These are phyloP conservation scores for Anguilla anguilla DNA, from an alignment of 2,797 vertebrate genomes.

Conservation along the genomic window DNA sequence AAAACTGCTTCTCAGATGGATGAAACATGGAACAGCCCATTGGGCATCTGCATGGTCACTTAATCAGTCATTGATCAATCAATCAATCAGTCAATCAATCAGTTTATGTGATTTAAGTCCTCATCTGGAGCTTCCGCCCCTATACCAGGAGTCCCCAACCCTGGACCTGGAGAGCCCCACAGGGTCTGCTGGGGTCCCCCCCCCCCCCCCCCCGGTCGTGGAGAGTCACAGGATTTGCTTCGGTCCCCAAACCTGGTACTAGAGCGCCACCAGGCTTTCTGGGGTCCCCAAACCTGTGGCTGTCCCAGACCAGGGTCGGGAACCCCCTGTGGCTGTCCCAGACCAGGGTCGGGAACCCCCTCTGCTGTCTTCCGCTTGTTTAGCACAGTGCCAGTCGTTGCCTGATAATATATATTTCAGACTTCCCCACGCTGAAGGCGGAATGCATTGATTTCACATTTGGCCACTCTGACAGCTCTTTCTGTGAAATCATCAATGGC, in stretches of 20 bases:
- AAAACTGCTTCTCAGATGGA: background rate
- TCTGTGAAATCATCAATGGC: background rate
- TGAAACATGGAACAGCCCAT: background rate
- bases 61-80: background rate
- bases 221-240: background rate
- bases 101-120: background rate
- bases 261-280: background rate
- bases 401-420: background rate
- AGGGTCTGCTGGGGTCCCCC: no score
- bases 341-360: background rate
- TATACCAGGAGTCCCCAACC: background rate
- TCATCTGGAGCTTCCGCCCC: background rate
- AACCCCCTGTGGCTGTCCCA: background rate
- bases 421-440: background rate
- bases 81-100: no score
- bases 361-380: background rate
- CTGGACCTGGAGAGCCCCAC: background rate
- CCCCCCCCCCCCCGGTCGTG: background rate
- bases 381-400: background rate
- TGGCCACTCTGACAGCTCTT: background rate
- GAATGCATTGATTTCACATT: constrained; percentile 12
- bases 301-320: background rate
- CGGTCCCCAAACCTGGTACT: no score
- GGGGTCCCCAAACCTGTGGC: background rate
- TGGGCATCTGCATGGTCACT: background rate